A percentile compares a stretch with the other conserved stretches of the same genome.
phyloP scores from a whole-genome alignment of 2,797 vertebrate genomes.

The Sylvia borin region DNA sequence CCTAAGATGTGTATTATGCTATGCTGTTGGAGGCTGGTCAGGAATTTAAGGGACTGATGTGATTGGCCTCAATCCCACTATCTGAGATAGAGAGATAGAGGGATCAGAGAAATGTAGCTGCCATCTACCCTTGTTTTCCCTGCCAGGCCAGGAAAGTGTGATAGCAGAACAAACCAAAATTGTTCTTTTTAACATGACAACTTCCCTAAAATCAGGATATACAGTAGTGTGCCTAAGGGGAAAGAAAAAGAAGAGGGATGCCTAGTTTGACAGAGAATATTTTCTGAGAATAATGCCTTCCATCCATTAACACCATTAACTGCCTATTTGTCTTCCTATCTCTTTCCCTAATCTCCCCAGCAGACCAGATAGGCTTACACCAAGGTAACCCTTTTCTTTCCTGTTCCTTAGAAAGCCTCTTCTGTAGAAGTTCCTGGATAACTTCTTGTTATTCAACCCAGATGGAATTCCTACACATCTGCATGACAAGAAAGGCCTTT shows the following conservation, averaged over 20 bases:
- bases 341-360: neutral
- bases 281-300: conserved; percentile 8
- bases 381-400: neutral
- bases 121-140: conserved; percentile 1
- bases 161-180: conserved; percentile 42
- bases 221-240: conserved; percentile 11
- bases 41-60: neutral
- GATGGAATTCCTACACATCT: neutral
- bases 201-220: conserved; percentile 23
- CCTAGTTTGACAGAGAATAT: neutral
- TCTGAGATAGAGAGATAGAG: neutral
- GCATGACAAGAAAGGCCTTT: neutral
- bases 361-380: neutral
- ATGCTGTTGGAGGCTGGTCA: neutral
- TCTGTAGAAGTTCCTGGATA: neutral
- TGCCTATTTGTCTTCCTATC: neutral
- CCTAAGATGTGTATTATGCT: neutral
- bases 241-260: neutral
- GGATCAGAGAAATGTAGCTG: conserved; percentile 24
- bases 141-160: neutral
- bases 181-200: conserved; percentile 31
- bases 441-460: neutral
- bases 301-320: neutral
- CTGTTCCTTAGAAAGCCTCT: neutral
- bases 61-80: neutral